Evolutionary conservation across 2,888 invertebrate genomes (phyloP), one percentile per base, ranked within the genome.

Genomic region (Epirrita christyi): DNA sequence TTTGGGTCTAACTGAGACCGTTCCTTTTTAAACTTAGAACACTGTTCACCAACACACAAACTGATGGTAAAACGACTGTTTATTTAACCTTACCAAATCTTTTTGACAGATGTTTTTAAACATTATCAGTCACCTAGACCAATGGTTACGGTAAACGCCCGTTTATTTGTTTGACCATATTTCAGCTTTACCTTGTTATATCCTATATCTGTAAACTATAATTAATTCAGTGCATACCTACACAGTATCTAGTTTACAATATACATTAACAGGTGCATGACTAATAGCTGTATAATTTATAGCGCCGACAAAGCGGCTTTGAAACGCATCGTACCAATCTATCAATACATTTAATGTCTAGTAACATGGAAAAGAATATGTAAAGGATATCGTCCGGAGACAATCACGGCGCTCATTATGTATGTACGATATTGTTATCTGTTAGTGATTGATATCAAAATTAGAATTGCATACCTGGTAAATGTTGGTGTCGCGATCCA

Each of bases 401-500:
- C 76, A 81, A 80, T 76, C 74, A 73, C 68, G 59, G 34, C 44
- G 29, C 49, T 38, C 63, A 57, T 60, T 59, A 59, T 59, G 46
- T 59, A 59, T 59, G 46, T 43, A 53, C 48, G 44, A 52, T 53
- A 46, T 45, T 38, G 67, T 76, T 77, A 80, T 78, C 73, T 65
- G 71, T 68, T 66, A 61, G 66, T 72, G 79, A 83, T 78, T 80
- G 76, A 78, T 81, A 81, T 81, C 76, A 58, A 72, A 80, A 80
- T 80, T 75, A 76, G 73, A 78, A 79, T 80, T 81, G 80, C 72
- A 80, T 83, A 82, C 75, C 72, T 48, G 45, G 55, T 60, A 81
- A 78, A 84, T 82, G 80, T 82, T 78, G 76, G 72, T 78, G 73
- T 83, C 76, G 82, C 76, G 72, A 73, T 73, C 73, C 71, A 72